Conservation (phyloP, 2,888 invertebrate genomes). For the Cecidostiba fungosa region DNA sequence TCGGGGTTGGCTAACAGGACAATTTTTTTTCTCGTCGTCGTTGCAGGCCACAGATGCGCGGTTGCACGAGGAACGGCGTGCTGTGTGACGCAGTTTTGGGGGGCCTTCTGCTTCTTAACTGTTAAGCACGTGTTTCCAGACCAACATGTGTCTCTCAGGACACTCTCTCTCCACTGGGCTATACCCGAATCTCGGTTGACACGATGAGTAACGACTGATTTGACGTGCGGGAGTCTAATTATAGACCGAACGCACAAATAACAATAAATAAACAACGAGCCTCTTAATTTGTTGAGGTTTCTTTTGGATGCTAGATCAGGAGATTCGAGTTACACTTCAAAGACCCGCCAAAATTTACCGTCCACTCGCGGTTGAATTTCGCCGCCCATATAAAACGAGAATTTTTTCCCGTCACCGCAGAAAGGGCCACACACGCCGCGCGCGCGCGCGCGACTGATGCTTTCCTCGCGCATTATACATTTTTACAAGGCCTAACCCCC, state of each 20-base stretch:
- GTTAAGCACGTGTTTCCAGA: slow-evolving; percentile 56
- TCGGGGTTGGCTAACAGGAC: slow-evolving; percentile 56
- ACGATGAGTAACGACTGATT: slow-evolving; percentile 49
- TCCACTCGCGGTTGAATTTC: slow-evolving; percentile 35
- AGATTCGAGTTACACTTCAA: slow-evolving; percentile 39
- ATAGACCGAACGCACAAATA: neutral
- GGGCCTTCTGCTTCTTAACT: slow-evolving; percentile 40
- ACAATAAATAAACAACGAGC: slow-evolving; percentile 18
- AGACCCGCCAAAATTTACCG: slow-evolving; percentile 49
- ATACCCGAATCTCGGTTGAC: slow-evolving; percentile 23
- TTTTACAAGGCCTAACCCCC: slow-evolving; percentile 1
- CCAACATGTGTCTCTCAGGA: slow-evolving; percentile 45
- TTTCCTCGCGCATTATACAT: slow-evolving; percentile 4
- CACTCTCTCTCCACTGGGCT: slow-evolving; percentile 27
- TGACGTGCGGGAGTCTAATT: slow-evolving; percentile 27
- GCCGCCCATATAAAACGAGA: slow-evolving; percentile 38
- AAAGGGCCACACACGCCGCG: slow-evolving; percentile 39
- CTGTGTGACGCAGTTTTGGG: neutral
- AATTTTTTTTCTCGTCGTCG: slow-evolving; percentile 43
- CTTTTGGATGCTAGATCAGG: neutral
- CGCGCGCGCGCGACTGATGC: slow-evolving; percentile 62
- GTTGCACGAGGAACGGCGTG: slow-evolving; percentile 30
- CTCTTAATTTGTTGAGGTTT: neutral
- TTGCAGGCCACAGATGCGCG: slow-evolving; percentile 48
- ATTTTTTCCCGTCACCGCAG: slow-evolving; percentile 31